Evolutionary conservation across 2,888 invertebrate species (phyloP).

Genomic region (Mesorhabditis sp.): DNA sequence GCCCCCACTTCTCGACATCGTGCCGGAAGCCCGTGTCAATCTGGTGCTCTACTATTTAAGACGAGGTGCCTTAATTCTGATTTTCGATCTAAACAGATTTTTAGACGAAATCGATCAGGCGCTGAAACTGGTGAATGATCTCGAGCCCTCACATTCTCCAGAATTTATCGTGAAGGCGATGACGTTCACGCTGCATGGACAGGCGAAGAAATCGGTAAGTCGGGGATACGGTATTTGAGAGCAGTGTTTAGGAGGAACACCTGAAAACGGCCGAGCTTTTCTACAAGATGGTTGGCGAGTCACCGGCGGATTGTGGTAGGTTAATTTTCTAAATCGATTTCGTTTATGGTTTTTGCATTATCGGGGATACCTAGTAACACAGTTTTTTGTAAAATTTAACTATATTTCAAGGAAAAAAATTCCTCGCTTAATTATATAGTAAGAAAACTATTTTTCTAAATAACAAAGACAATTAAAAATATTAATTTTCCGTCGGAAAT

Average conservation of each 20-base stretch:
- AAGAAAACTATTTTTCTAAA: not conserved
- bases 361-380: conserved; percentile 5
- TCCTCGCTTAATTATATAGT: conserved; percentile 7
- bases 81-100: conserved; percentile 7
- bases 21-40: conserved; percentile 92
- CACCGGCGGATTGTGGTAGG: conserved; percentile 80
- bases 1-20: conserved; percentile 85
- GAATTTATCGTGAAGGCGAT: conserved; percentile 95
- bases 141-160: conserved; percentile 87
- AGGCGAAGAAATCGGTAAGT: conserved; percentile 81
- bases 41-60: conserved; percentile 88
- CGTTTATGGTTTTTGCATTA: too few relatives aligned
- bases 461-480: not conserved
- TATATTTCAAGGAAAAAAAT: not conserved
- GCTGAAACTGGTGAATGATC: conserved; percentile 65
- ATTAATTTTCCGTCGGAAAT: too few relatives aligned
- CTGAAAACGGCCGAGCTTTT: conserved; percentile 91
- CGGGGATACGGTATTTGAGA: conserved; percentile 25
- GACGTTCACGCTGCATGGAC: conserved; percentile 86
- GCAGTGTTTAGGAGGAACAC: conserved; percentile 75
- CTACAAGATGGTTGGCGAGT: conserved; percentile 91
- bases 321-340: conserved; percentile 12
- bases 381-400: not conserved
- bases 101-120: conserved; percentile 47
- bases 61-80: conserved; percentile 63